A percentile compares a stretch with the other conserved stretches of the same genome.
These are phyloP conservation scores for Camponotus fellah DNA, from an alignment of 2,888 invertebrate genomes.

Conservation along the genomic window DNA sequence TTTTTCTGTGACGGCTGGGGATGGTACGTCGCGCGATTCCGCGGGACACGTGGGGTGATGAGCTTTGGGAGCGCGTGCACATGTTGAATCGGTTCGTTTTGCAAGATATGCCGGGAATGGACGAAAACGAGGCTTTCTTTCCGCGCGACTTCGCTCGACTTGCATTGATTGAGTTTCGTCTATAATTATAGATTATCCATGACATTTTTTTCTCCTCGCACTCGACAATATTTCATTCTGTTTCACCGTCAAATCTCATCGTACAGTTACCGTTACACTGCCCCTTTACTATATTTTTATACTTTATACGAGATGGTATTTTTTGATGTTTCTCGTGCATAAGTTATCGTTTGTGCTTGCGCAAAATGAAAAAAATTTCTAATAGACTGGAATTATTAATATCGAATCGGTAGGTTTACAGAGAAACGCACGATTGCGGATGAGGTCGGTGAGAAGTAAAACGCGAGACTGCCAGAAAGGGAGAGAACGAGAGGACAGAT, in stretches of 20 bases:
- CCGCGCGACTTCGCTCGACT: not conserved
- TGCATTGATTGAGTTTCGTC: not conserved
- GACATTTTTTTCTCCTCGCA: not conserved
- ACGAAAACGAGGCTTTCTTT: slow-evolving; percentile 9
- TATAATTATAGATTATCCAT: not conserved
- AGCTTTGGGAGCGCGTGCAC: slow-evolving; percentile 16
- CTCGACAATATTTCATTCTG: not conserved
- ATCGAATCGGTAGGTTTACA: slow-evolving; percentile 1
- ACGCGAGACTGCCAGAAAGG: slow-evolving; percentile 10
- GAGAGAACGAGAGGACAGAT: slow-evolving; percentile 39
- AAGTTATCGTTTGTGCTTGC: slow-evolving; percentile 2
- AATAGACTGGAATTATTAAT: slow-evolving; percentile 6
- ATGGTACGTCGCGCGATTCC: slow-evolving; percentile 31
- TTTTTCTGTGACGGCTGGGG: slow-evolving; percentile 47
- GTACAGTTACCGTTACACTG: not conserved
- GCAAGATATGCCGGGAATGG: slow-evolving; percentile 6
- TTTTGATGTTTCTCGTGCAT: not conserved
- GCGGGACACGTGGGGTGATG: not conserved
- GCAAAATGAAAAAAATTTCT: not conserved
- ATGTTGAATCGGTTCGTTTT: slow-evolving; percentile 30
- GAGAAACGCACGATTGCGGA: slow-evolving; percentile 8
- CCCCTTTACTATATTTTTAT: not conserved
- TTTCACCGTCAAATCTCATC: not conserved
- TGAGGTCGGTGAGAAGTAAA: not conserved
- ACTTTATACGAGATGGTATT: not conserved